Evolutionary conservation across 2,797 vertebrate species (phyloP).

Genomic region (Bufotes viridis): DNA sequence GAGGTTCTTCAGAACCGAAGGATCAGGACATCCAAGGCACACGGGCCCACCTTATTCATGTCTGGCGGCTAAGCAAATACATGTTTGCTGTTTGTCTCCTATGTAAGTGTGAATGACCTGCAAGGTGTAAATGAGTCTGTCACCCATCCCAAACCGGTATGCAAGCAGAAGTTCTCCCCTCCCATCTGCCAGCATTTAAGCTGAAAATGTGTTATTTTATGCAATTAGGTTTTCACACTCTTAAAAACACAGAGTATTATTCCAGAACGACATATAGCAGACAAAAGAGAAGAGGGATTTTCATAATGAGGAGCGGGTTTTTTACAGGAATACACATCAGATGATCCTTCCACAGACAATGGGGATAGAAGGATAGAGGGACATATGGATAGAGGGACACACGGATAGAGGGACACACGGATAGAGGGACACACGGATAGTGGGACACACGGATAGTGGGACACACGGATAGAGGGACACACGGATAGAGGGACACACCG

Average conservation of each 20-base stretch:
- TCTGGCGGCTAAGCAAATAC: background rate
- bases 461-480: too few species aligned
- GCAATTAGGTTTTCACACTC: slow-evolving; percentile 13
- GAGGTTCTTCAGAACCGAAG: background rate
- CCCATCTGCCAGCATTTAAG: background rate
- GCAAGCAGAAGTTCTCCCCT: background rate
- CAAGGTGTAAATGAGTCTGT: background rate
- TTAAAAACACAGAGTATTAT: background rate
- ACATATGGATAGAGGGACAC: background rate
- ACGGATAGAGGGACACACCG: too few species aligned
- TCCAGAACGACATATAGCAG: background rate
- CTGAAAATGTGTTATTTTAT: slow-evolving; percentile 15
- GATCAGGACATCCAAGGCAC: background rate
- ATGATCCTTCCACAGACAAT: background rate
- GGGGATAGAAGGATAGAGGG: too few species aligned
- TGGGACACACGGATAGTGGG: too few species aligned
- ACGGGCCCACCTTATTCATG: background rate
- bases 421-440: too few species aligned
- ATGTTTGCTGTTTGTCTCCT: background rate
- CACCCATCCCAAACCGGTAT: background rate
- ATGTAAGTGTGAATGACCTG: background rate
- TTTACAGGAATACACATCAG: background rate
- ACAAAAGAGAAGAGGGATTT: background rate
- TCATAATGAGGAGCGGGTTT: background rate
- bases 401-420: too few species aligned